phyloP scores from a whole-genome alignment of 2,888 invertebrate species.

The Lacanobia oleracea region DNA sequence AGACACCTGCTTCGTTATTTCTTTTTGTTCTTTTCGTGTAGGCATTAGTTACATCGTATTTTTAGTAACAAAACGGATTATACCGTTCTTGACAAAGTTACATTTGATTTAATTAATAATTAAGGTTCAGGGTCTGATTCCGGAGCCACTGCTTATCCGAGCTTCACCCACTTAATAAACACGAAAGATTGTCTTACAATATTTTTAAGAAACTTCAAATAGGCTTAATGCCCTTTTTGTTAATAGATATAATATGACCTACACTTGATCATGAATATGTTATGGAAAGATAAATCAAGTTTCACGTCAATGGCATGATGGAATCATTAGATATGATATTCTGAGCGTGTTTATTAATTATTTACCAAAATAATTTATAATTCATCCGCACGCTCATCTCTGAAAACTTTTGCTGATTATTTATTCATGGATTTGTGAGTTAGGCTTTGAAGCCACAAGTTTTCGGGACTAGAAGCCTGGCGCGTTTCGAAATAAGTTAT shows the following conservation, averaged over 20 bases:
- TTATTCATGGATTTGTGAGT: constrained; percentile 46
- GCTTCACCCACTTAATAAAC: too few relatives aligned
- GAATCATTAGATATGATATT: constrained; percentile 2
- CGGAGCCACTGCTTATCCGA: too few relatives aligned
- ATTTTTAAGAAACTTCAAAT: too few relatives aligned
- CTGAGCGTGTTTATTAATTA: constrained; percentile 11
- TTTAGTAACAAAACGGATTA: too few relatives aligned
- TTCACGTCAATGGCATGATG: neutral
- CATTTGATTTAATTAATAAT: too few relatives aligned
- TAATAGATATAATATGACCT: neutral
- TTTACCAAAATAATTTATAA: constrained; percentile 18
- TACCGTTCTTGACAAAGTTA: too few relatives aligned
- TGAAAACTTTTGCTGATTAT: constrained; percentile 35
- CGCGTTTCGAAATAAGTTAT: constrained; percentile 6
- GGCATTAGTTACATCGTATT: too few relatives aligned
- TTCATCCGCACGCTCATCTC: constrained; percentile 21
- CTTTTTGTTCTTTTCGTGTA: too few relatives aligned
- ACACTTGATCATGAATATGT: neutral
- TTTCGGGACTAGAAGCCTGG: constrained; percentile 21
- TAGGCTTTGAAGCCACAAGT: constrained; percentile 29
- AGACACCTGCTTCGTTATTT: too few relatives aligned
- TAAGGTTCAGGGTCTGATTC: too few relatives aligned
- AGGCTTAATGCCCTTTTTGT: too few relatives aligned
- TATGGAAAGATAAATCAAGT: neutral
- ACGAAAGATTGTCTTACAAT: too few relatives aligned